Base-by-base conservation (phyloP, 2,113 vertebrate genomes). In the Amphiprion percula region DNA sequence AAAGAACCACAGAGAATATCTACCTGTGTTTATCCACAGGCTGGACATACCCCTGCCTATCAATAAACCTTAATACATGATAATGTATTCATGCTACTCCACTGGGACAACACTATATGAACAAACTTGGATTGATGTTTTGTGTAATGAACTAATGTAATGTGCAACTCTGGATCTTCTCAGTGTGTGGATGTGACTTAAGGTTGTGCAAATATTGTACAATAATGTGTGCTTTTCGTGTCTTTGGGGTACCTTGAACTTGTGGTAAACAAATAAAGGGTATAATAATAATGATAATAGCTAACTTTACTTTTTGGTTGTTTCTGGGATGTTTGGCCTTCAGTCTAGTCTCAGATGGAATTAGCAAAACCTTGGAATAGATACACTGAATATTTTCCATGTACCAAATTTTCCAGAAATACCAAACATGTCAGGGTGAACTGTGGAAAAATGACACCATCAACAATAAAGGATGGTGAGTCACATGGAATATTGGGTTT, bases 41-140 rank as follows among this genome's bases (percentile, higher is more conserved):
- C 26, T 2, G 26, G 2, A 23, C 41, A 28, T 0, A 24, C 47
- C 55, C 37, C 41, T 5, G 19, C 41, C 71, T 80, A 59, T 80
- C 83, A 75, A 21, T 44, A 50, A 65, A 69, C 33, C 63, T 77
- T 79, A 77, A 83, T 70, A 54, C 58, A 89, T 77, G 69, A 39
- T 66, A 59, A 83, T 88, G 17, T 52, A 80, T 75, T 67, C 26
- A 39, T 54, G 28, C 26, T 41, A 8, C 24, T 75, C 66, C 54
- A 17, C 7, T 30, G 72, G 67, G 44, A 70, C 44, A 33, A 16
- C 7, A 21, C 50, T 16, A 6, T 6, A 4, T 4, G 17, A 74
- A 24, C 10, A 10, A 52, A 15, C 14, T 26, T 12, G 60, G 55
- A 33, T n/a, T 24, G 50, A 65, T 66, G 16, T 11, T 10, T 12